Conservation (phyloP, 2,113 vertebrate species). For the Bubo blakistoni region DNA sequence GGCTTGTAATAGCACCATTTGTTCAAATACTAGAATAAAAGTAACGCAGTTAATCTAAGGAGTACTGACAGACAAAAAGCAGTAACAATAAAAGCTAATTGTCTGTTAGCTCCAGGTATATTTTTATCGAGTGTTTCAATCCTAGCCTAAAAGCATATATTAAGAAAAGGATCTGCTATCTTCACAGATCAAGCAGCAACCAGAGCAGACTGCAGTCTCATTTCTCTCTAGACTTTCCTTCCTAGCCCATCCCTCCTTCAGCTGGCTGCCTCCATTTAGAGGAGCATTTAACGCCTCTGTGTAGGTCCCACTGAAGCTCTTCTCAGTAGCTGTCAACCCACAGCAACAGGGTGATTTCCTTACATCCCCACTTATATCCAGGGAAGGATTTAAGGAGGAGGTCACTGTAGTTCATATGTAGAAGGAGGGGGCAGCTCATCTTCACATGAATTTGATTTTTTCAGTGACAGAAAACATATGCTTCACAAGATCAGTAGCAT, state of each 20-base stretch:
- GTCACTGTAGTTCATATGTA: not conserved
- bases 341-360: not conserved
- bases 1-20: conserved; percentile 38
- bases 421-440: not conserved
- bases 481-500: not conserved
- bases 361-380: not conserved
- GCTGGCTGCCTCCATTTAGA: not conserved
- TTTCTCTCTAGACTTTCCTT: not conserved
- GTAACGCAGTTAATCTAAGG: conserved; percentile 38
- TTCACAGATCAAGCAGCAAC: conserved; percentile 15
- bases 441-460: not conserved
- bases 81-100: conserved; percentile 60
- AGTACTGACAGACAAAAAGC: conserved; percentile 50
- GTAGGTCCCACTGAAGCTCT: not conserved
- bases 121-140: conserved; percentile 56
- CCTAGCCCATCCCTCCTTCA: not conserved
- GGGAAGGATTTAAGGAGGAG: not conserved
- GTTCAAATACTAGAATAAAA: conserved; percentile 52
- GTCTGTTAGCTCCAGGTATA: conserved; percentile 59
- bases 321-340: not conserved
- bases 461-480: not conserved
- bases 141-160: conserved; percentile 17
- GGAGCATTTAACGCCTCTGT: not conserved
- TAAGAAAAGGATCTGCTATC: not conserved
- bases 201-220: not conserved